These are phyloP conservation scores for Chelon auratus DNA, from an alignment of 2,797 vertebrate genomes.

Conservation along the genomic window DNA sequence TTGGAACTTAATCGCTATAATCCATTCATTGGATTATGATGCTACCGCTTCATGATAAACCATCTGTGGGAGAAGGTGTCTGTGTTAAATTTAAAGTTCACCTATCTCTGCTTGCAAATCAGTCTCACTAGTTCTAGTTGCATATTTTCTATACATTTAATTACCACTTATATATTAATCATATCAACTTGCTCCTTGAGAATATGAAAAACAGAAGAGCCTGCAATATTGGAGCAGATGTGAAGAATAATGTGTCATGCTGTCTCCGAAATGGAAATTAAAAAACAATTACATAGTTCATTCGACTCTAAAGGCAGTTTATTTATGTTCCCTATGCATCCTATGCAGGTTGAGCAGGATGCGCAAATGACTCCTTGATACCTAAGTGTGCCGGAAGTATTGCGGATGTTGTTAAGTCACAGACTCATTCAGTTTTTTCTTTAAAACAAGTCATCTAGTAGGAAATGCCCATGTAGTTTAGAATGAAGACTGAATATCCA, in stretches of 20 bases:
- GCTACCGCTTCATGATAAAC: slow-evolving; percentile 58
- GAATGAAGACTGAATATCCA: no score
- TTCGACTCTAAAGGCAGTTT: no score
- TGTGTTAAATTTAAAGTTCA: slow-evolving; percentile 62
- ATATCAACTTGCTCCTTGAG: slow-evolving; percentile 26
- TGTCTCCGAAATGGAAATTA: slow-evolving; percentile 76
- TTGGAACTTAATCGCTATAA: slow-evolving; percentile 77
- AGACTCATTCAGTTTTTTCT: no score
- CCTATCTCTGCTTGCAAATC: slow-evolving; percentile 29
- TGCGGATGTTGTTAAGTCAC: no score
- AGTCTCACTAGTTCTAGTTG: background rate
- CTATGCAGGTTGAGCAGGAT: background rate
- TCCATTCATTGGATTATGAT: slow-evolving; percentile 75
- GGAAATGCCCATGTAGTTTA: background rate
- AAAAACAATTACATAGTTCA: slow-evolving; percentile 40
- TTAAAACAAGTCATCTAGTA: no score
- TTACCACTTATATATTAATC: slow-evolving; percentile 15
- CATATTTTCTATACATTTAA: slow-evolving; percentile 23
- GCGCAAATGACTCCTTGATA: background rate
- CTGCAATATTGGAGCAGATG: slow-evolving; percentile 59
- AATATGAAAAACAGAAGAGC: slow-evolving; percentile 50
- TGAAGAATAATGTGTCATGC: slow-evolving; percentile 45
- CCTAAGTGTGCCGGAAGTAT: background rate
- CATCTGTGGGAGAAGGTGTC: slow-evolving; percentile 66
- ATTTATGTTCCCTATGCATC: no score